Base-by-base conservation (phyloP, 92 coral and sea anemone species). In the Pocillopora grandis region DNA sequence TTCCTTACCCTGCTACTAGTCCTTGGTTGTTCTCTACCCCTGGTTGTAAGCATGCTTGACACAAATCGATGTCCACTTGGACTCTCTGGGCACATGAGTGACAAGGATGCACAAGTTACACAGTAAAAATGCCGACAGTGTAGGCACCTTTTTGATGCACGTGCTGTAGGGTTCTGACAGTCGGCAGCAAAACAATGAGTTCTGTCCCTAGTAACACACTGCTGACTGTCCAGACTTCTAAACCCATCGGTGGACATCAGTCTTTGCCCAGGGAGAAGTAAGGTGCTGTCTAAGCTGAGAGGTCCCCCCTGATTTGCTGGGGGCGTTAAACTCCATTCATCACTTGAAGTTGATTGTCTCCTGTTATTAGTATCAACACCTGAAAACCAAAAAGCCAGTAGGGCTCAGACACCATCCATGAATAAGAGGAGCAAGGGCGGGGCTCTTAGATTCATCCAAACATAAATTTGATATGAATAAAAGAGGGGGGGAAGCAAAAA, bases 61-160 rank as follows among this genome's bases (percentile, higher is more conserved):
- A 79, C 86, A 57, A 88, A 93, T 23, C 74, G 66, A 66, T 93
- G 97, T 3, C 97, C 95, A 42, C 42, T 64, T 64, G 77, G 81
- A 67, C 82, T 93, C 76, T 77, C 80, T 64, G 42, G 84, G 85
- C 97, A 93, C 15, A 49, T 61, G 15, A 60, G 35, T 20, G 90
- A 84, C 13, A 68, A 62, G 7, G 91, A 76, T 6, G 95, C 93
- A 55, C 97, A 93, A 19, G 85, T 76, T 31, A 73, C 61, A 61
- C 97, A 93, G 77, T 80, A 91, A 37, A 73, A 71, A n/a, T 91
- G 91, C 35, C 82, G 36, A 62, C 97, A 93, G 80, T 84, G 73
- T 62, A 76, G 87, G 60, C 97, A 93, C 76, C 87, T 93, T 20
- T 87, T 71, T 49, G 64, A 76, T 59, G 88, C 80, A 20, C 85